Percentiles rank a stretch among this genome's conserved stretches.
phyloP scores from a whole-genome alignment of 2,113 vertebrate species.

The Andinoacara biseriatus region DNA sequence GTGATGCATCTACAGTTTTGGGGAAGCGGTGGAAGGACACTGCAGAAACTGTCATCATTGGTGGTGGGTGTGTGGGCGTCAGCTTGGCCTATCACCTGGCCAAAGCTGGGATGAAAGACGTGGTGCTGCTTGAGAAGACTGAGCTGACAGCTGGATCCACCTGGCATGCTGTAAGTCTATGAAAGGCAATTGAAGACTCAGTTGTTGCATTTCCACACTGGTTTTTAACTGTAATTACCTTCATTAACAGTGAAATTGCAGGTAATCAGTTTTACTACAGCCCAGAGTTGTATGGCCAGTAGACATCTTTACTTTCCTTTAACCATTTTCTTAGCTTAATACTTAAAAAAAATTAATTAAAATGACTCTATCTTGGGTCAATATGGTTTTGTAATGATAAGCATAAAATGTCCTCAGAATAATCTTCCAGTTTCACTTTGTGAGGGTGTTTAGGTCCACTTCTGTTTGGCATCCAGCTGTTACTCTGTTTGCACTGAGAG shows the following conservation, averaged over 20 bases:
- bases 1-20: conserved; percentile 57
- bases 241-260: neutral
- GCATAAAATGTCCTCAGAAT: neutral
- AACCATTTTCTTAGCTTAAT: neutral
- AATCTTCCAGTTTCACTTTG: neutral
- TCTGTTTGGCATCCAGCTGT: neutral
- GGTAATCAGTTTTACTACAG: neutral
- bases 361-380: neutral
- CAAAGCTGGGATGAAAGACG: conserved; percentile 92
- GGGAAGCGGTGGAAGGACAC: conserved; percentile 87
- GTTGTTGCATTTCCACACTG: neutral
- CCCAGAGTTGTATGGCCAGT: neutral
- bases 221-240: neutral
- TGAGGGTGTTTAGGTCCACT: neutral
- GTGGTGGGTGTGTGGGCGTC: conserved; percentile 93
- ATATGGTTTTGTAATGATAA: neutral
- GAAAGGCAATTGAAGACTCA: neutral
- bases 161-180: conserved; percentile 92
- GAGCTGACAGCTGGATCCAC: conserved; percentile 98
- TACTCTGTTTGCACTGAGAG: neutral
- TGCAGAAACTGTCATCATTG: conserved; percentile 92
- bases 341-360: neutral
- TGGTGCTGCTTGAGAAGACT: conserved; percentile 94
- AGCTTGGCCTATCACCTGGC: conserved; percentile 95
- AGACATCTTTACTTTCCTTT: neutral